Percentiles rank a stretch among this genome's conserved stretches.
Conservation (phyloP, 2,888 invertebrate species). For the Lymantria monacha region DNA sequence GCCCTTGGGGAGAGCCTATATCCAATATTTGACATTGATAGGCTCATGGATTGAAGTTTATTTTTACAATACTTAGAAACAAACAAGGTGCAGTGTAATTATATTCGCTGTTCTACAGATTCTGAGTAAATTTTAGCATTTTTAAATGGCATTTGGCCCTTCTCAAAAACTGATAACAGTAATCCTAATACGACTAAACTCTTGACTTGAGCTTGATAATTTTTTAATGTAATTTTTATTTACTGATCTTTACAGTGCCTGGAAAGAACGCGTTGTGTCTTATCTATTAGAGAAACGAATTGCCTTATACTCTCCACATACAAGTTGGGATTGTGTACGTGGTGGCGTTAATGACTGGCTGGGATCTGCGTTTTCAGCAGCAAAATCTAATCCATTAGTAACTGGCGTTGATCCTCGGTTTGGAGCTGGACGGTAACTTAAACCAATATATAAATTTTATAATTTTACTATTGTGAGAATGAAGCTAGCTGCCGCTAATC, state of each 20-base stretch:
- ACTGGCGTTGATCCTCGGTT: slow-evolving; percentile 59
- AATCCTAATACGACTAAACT: too few species aligned
- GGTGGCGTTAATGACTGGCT: slow-evolving; percentile 98
- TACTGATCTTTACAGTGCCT: slow-evolving; percentile 69
- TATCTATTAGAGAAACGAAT: slow-evolving; percentile 92
- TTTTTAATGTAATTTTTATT: not conserved
- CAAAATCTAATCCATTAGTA: slow-evolving; percentile 59
- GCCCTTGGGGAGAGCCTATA: too few species aligned
- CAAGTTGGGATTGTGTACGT: slow-evolving; percentile 91
- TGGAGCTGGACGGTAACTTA: slow-evolving; percentile 76
- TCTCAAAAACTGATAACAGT: too few species aligned
- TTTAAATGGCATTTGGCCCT: too few species aligned
- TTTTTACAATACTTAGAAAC: too few species aligned
- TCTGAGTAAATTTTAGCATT: too few species aligned
- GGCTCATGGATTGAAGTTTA: too few species aligned
- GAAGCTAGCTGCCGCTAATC: not conserved
- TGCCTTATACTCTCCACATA: slow-evolving; percentile 96
- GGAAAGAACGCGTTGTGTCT: slow-evolving; percentile 91
- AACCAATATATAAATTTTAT: not conserved
- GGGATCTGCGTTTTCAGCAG: slow-evolving; percentile 84
- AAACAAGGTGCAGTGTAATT: too few species aligned
- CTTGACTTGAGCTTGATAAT: too few species aligned
- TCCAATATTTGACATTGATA: too few species aligned
- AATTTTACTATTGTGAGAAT: too few species aligned
- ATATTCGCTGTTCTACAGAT: too few species aligned